Base-by-base conservation (phyloP, 2,888 invertebrate species). In the Drosophila anomalipes region DNA sequence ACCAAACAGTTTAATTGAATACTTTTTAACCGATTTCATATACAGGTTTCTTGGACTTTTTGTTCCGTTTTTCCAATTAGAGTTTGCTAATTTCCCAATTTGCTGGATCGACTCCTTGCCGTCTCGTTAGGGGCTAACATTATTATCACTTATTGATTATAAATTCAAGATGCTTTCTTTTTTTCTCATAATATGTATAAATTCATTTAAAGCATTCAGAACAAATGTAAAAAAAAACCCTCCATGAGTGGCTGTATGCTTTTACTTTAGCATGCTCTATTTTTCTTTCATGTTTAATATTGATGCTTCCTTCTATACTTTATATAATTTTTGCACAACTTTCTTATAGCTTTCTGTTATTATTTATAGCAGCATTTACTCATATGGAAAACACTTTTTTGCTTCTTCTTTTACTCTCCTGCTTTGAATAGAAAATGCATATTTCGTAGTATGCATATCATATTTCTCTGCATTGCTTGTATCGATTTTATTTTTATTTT, bases 1-100 rank as follows among this genome's bases (percentile, higher is more conserved):
- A 60, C 60, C 79, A 81, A 86, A 86, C 81, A 77, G 64, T 71
- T 86, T 81, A 79, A 79, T 81, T 81, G 62, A 81, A 79, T 74
- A 30, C 41, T 52, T 53, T 64, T 51, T 39, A 49, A 41, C 58
- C 49, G 33, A 64, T 32, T 60, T 69, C 49, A 32, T 51, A 35
- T 49, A 51, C 47, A 22, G 16, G 5, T 30, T 4, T 32, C 52
- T 57, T 64, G 52, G 60, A 51, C 41, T 72, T 80, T 72, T 62
- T 52, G 60, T 19, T 30, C 30, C 59, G 49, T 58, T 74, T 49
- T 74, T 66, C 53, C 73, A 76, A 78, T 83, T 78, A 84, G 73
- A 44, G 58, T 53, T 71, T 49, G 19, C n/a, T 37, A 47, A 56
- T 70, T 61, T 70, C 28, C 51, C n/a, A 54, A 59, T 51, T 60